Evolutionary conservation across 2,888 invertebrate genomes (phyloP).

Genomic region (Tholera decimalis): DNA sequence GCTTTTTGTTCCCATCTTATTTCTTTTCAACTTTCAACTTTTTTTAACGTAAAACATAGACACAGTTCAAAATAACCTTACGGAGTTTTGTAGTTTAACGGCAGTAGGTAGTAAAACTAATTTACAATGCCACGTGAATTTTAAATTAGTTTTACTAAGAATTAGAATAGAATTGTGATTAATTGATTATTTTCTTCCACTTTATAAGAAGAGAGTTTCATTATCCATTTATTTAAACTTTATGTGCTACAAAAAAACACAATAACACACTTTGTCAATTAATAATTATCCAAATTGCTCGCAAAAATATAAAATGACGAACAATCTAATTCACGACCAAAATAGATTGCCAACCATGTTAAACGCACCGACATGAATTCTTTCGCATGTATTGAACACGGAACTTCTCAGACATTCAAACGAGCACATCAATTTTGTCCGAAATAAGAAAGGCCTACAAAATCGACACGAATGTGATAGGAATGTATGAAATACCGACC

Average conservation of each 20-base stretch:
- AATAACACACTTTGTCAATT: no score
- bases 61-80: no score
- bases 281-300: no score
- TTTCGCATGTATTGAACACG: constrained; percentile 46
- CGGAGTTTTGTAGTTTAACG: not conserved
- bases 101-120: not conserved
- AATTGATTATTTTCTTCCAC: constrained; percentile 15
- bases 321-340: constrained; percentile 6
- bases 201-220: not conserved
- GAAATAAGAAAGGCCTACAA: constrained; percentile 59
- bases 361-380: constrained; percentile 44
- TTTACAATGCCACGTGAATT: no score
- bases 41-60: not conserved
- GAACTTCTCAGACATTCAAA: constrained; percentile 59
- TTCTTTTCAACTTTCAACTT: not conserved
- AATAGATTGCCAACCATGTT: constrained; percentile 5
- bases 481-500: constrained; percentile 49
- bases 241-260: not conserved
- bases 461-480: constrained; percentile 49
- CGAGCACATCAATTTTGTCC: constrained; percentile 56
- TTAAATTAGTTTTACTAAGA: no score
- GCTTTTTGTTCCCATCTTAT: not conserved
- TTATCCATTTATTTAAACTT: no score
- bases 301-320: not conserved
- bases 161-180: constrained; percentile 13